Percentiles rank a stretch among this genome's conserved stretches.
Conservation (phyloP, 2,113 vertebrate species). For the Xiphophorus couchianus region DNA sequence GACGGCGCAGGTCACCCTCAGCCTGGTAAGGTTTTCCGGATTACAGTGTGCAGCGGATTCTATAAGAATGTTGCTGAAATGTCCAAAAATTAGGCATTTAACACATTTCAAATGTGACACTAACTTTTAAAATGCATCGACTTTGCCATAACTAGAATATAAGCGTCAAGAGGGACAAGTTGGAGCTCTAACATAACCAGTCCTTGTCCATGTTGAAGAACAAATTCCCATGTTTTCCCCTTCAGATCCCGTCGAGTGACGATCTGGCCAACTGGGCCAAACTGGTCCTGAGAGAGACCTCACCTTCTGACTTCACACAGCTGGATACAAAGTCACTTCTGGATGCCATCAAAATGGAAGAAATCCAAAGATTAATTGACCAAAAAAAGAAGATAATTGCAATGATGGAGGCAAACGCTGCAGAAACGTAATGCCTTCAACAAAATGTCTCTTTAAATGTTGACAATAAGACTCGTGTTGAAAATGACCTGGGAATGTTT, state of each 20-base stretch:
- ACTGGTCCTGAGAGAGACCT: constrained; percentile 17
- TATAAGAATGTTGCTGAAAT: neutral
- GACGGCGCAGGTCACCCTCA: constrained; percentile 32
- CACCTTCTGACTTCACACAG: neutral
- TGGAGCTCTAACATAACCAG: too few species aligned
- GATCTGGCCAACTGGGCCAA: constrained; percentile 22
- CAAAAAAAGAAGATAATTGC: constrained; percentile 26
- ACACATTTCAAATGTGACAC: neutral
- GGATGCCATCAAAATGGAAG: constrained; percentile 24
- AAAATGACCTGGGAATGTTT: neutral
- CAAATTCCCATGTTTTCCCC: neutral
- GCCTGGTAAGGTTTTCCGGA: constrained; percentile 41
- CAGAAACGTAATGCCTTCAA: constrained; percentile 26
- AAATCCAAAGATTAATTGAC: constrained; percentile 6
- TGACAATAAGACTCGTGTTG: neutral
- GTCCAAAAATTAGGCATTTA: neutral
- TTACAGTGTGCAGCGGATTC: too few species aligned
- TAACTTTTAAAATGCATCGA: neutral
- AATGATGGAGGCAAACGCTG: constrained; percentile 11
- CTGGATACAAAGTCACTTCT: constrained; percentile 46
- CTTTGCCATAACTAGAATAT: too few species aligned
- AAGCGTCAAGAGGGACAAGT: too few species aligned
- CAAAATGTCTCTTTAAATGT: neutral
- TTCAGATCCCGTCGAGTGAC: constrained; percentile 53
- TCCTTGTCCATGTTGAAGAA: neutral